A percentile compares a stretch with the other conserved stretches of the same genome.
Conservation (phyloP, 2,797 vertebrate genomes). For the Cygnus olor region DNA sequence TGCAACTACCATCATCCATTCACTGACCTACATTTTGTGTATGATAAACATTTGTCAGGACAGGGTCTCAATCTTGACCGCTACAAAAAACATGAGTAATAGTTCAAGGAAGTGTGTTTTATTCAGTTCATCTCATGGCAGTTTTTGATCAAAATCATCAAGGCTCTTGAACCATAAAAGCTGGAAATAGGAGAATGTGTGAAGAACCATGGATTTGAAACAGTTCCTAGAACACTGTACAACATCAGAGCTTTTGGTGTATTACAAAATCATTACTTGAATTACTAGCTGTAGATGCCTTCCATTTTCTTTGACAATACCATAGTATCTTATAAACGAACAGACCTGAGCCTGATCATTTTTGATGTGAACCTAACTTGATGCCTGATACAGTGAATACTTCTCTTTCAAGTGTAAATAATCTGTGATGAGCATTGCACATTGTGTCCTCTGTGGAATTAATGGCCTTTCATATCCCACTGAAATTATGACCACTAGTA, state of each 20-base stretch:
- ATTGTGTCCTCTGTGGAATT: not conserved
- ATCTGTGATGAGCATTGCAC: not conserved
- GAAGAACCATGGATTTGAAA: not conserved
- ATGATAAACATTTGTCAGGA: not conserved
- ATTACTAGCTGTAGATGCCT: not conserved
- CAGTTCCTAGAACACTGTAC: not conserved
- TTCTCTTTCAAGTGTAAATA: not conserved
- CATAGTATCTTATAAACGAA: not conserved
- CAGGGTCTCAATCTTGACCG: not conserved
- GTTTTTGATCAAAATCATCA: not conserved
- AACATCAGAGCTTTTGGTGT: not conserved
- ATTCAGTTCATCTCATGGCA: not conserved
- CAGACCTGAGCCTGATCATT: not conserved
- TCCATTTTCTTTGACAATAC: not conserved
- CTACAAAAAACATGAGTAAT: not conserved
- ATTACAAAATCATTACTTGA: not conserved
- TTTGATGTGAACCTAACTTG: not conserved
- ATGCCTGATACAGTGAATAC: not conserved
- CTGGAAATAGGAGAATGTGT: not conserved
- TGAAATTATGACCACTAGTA: not conserved
- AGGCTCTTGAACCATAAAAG: not conserved
- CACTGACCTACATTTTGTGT: not conserved
- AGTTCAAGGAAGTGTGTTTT: not conserved
- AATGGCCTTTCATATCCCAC: not conserved
- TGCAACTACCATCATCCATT: not conserved